phyloP scores from a whole-genome alignment of 2,797 vertebrate species.

The Danio tinwini region DNA sequence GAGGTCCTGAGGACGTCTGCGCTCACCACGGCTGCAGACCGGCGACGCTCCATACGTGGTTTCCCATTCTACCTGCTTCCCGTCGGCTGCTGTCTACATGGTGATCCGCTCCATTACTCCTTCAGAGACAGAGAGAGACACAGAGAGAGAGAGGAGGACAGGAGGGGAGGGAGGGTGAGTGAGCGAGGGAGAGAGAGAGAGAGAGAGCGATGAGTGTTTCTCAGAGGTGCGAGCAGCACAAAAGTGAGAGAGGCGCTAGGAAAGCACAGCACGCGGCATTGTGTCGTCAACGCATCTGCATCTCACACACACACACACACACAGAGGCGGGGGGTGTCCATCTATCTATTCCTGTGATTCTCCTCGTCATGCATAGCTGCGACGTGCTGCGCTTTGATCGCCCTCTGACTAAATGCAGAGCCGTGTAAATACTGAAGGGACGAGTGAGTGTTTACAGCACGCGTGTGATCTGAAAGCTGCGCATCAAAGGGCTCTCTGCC shows the following conservation, averaged over 20 bases:
- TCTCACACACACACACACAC: constrained; percentile 30
- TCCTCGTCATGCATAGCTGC: constrained; percentile 4
- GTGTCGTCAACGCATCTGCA: constrained; percentile 21
- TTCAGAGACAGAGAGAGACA: constrained; percentile 66
- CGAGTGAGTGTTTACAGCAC: constrained; percentile 38
- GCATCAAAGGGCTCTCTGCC: constrained; percentile 40
- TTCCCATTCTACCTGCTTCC: constrained; percentile 87
- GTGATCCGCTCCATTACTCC: constrained; percentile 89
- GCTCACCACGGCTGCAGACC: constrained; percentile 93
- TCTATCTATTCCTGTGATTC: constrained; percentile 26
- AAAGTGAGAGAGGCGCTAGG: constrained; percentile 53
- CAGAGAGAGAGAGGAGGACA: constrained; percentile 56
- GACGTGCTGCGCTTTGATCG: constrained; percentile 33
- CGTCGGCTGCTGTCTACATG: constrained; percentile 88
- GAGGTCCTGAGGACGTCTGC: constrained; percentile 65
- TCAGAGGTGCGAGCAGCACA: constrained; percentile 27
- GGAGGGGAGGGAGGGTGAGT: constrained; percentile 44
- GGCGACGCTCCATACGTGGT: constrained; percentile 88
- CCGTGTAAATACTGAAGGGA: constrained; percentile 69
- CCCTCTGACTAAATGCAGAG: constrained; percentile 66
- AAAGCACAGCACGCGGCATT: constrained; percentile 40
- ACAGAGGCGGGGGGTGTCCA: constrained; percentile 35
- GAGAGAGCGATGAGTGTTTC: constrained; percentile 32
- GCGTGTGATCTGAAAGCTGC: constrained; percentile 20
- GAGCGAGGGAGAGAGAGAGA: constrained; percentile 49